Percentiles rank a stretch among this genome's conserved stretches.
Conservation (phyloP, 2,113 vertebrate genomes). For the Sinocyclocheilus rhinocerous region DNA sequence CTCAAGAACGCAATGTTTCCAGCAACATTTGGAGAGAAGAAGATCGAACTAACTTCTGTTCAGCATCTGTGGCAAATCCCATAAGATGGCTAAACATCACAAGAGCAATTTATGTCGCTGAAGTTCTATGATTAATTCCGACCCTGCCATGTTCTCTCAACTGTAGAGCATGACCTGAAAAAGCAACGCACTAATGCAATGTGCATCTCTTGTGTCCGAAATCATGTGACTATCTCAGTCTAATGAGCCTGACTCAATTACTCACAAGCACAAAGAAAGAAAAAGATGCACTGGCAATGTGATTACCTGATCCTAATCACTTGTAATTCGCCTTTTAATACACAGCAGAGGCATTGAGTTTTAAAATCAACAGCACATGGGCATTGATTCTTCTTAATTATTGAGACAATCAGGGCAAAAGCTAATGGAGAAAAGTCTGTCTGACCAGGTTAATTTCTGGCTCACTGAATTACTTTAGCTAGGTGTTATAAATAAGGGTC, state of each 20-base stretch:
- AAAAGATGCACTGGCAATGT: constrained; percentile 57
- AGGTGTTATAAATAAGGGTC: constrained; percentile 68
- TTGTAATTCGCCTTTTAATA: constrained; percentile 71
- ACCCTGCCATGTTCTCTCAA: not conserved
- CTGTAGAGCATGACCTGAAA: not conserved
- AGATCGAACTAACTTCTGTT: not conserved
- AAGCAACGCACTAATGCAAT: constrained; percentile 30
- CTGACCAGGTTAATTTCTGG: constrained; percentile 73
- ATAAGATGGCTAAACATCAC: constrained; percentile 22
- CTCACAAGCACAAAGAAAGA: constrained; percentile 33
- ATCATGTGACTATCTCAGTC: constrained; percentile 31
- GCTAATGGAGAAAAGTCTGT: constrained; percentile 70
- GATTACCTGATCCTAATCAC: constrained; percentile 73
- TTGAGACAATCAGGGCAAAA: constrained; percentile 65
- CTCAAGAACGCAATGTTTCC: constrained; percentile 61
- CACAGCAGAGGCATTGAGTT: constrained; percentile 53
- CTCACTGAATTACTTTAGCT: constrained; percentile 73
- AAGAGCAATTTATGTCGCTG: not conserved
- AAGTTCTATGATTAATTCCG: constrained; percentile 7
- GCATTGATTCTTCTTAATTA: constrained; percentile 75
- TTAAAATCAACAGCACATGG: constrained; percentile 63
- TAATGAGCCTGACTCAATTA: constrained; percentile 55
- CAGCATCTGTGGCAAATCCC: constrained; percentile 16
- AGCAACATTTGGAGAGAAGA: constrained; percentile 15
- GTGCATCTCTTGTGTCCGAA: constrained; percentile 46